Evolutionary conservation across 2,797 vertebrate genomes (phyloP).

Genomic region (Leptodactylus fallax): DNA sequence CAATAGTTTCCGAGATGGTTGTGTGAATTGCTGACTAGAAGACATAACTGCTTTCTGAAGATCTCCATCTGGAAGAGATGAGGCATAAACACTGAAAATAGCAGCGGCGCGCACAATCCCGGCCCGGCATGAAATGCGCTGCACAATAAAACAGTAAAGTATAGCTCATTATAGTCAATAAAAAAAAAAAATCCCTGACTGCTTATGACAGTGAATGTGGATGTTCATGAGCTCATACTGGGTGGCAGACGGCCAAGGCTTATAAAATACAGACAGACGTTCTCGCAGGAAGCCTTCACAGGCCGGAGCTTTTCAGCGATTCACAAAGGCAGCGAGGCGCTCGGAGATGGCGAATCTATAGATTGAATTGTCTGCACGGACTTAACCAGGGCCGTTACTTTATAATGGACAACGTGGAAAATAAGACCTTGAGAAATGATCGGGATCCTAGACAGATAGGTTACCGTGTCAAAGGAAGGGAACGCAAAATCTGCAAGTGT

Average conservation of each 20-base stretch:
- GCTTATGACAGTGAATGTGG: constrained; percentile 31
- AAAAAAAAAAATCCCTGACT: constrained; percentile 29
- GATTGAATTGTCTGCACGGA: background rate
- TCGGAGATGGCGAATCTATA: background rate
- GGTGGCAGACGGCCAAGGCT: background rate
- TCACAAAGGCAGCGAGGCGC: background rate
- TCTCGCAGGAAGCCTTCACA: constrained; percentile 2
- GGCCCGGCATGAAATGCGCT: constrained; percentile 23
- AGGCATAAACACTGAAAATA: constrained; percentile 30
- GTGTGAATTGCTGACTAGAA: background rate
- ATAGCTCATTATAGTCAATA: constrained; percentile 37
- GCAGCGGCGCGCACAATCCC: background rate
- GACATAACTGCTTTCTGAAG: background rate
- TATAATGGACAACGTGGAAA: background rate
- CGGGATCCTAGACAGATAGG: background rate
- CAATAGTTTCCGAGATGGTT: background rate
- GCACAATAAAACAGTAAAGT: constrained; percentile 28
- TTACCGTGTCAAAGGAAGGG: background rate
- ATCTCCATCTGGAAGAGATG: constrained; percentile 39
- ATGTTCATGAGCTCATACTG: constrained; percentile 23
- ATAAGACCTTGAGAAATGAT: background rate
- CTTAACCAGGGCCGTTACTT: background rate
- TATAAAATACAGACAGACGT: background rate
- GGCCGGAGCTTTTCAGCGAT: background rate
- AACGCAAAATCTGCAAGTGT: background rate